Conservation (phyloP, 2,113 vertebrate species). For the Nansenia antarctica region DNA sequence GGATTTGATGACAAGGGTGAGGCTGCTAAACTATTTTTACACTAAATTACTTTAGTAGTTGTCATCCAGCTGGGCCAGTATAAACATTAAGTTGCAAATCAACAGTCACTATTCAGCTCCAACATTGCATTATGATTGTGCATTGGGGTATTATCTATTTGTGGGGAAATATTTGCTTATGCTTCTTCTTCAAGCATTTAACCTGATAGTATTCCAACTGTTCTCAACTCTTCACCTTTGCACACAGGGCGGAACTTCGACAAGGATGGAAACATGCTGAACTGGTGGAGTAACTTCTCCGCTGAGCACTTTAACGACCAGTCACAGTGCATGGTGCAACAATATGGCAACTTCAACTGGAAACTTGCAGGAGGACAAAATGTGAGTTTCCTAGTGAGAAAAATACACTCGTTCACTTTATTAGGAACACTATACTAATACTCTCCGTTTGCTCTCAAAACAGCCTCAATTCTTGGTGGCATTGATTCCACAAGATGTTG, state of each 20-base stretch:
- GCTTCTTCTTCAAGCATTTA: constrained; percentile 15
- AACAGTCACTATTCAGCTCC: no score
- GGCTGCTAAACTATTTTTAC: constrained; percentile 1
- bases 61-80: no score
- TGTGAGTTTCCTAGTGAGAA: constrained; percentile 62
- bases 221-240: constrained; percentile 3
- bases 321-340: constrained; percentile 90
- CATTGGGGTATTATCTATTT: background rate
- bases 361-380: constrained; percentile 88
- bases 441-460: no score
- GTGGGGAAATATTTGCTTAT: background rate
- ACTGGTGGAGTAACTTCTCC: constrained; percentile 98
- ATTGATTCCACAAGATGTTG: no score
- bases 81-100: no score
- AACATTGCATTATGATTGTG: no score
- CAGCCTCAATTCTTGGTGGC: no score
- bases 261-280: constrained; percentile 92
- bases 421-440: no score
- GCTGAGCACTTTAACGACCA: constrained; percentile 88
- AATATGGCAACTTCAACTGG: constrained; percentile 92
- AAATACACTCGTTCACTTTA: no score
- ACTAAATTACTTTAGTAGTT: no score
- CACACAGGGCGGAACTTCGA: constrained; percentile 92
- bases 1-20: constrained; percentile 98
- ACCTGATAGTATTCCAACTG: background rate